These are phyloP conservation scores for Procambarus clarkii DNA, from an alignment of 1,140 invertebrate genomes.

Conservation along the genomic window DNA sequence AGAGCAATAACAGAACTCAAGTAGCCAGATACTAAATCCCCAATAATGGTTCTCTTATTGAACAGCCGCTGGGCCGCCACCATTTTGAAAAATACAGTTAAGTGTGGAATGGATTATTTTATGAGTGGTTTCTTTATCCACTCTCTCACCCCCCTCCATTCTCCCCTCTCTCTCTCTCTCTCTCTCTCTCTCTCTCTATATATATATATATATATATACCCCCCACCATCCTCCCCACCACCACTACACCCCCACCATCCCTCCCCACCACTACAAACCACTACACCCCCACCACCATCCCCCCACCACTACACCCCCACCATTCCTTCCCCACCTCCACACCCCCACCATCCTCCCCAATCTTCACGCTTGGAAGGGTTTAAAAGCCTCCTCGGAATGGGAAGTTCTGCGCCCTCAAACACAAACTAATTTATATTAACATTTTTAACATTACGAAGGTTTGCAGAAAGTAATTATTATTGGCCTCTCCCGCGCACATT, in stretches of 20 bases:
- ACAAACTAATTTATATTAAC: too few relatives aligned
- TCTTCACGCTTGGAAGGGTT: too few relatives aligned
- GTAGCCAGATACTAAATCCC: not conserved
- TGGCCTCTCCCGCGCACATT: not conserved
- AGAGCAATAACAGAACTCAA: too few relatives aligned
- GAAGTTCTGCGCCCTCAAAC: too few relatives aligned
- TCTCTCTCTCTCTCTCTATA: not conserved
- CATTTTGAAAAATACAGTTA: not conserved
- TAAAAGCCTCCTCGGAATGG: too few relatives aligned
- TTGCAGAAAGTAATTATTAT: not conserved
- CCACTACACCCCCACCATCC: too few relatives aligned
- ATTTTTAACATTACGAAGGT: too few relatives aligned
- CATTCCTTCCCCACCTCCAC: too few relatives aligned
- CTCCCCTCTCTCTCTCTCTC: not conserved
- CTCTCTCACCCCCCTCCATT: too few relatives aligned
- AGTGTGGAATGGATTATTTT: not conserved
- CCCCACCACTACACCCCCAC: not conserved
- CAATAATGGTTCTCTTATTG: not conserved
- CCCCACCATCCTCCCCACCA: not conserved
- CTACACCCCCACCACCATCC: not conserved
- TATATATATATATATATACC: too few relatives aligned
- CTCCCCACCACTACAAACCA: not conserved
- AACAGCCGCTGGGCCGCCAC: not conserved
- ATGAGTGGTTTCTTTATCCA: not conserved
- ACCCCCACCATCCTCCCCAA: too few relatives aligned